Base-by-base conservation (phyloP, 2,888 invertebrate species). In the Taphrorychus bicolor region DNA sequence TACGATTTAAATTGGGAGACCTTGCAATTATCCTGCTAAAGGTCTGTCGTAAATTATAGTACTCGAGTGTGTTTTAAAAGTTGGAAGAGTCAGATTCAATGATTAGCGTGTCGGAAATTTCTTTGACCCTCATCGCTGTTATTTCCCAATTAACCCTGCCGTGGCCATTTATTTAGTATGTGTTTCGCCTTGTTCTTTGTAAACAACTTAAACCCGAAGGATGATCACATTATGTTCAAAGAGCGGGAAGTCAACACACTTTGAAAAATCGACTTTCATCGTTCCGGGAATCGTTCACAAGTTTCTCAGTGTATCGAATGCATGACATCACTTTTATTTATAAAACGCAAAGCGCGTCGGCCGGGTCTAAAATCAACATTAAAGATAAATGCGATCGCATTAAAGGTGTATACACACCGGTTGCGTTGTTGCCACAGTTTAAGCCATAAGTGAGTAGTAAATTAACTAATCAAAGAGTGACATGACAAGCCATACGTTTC, bases 241-340 rank as follows among this genome's bases (percentile, higher is more conserved):
- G n/a, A n/a, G n/a, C n/a, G 32, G 32, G 32, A 32, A 32, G 32
- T 32, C 11, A 7, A 9, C 32, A 32, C 11, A 32, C n/a, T n/a
- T n/a, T n/a, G n/a, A 32, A 32, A 9, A 32, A 32, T 32, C 11
- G 9, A 2, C 32, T 3, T 32, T 32, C 32, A 56, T 32, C 16
- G 16, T 22, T 22, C 56, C 1, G 17, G 18, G 40, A 16, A 40
- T 7, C 14, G 19, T 5, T 16, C 11, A 11, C 24, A n/a, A 17
- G 58, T 59, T 54, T 66, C 24, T 59, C 59, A 23, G 66, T 66
- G 66, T 66, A 66, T 59, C 59, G 40, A 7, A 11, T 53, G 54
- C 19, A 32, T 59, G 54, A 59, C 67, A 67, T 67, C 67, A 67
- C 51, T 52, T 67, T 58, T 67, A 67, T 67, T 67, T 67, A 67